These are phyloP conservation scores for Allolobophora icterica DNA, from an alignment of 2,888 invertebrate species.

Conservation along the genomic window DNA sequence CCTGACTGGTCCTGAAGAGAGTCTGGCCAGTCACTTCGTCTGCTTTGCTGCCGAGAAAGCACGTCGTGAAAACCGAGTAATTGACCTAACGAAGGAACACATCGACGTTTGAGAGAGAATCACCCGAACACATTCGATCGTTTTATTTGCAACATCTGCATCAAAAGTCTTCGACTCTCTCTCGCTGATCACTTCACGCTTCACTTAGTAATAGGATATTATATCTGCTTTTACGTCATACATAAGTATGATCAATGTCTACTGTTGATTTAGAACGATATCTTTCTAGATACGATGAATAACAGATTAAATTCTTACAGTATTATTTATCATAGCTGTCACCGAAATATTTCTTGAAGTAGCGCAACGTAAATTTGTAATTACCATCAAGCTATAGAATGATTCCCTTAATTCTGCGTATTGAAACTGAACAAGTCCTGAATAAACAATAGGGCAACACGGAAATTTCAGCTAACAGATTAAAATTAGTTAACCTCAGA, in stretches of 20 bases:
- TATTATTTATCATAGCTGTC: background rate
- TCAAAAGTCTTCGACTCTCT: background rate
- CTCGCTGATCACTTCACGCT: too few species aligned
- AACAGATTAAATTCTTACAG: background rate
- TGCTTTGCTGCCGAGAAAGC: constrained; percentile 64
- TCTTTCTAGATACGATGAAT: background rate
- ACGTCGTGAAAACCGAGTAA: constrained; percentile 57
- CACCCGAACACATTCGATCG: background rate
- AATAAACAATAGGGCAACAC: background rate
- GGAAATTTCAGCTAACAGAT: background rate
- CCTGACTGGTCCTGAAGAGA: constrained; percentile 60
- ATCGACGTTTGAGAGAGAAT: background rate
- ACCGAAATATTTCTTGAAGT: too few species aligned
- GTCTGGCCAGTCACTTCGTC: constrained; percentile 60
- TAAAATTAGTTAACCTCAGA: background rate
- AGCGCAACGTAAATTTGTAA: too few species aligned
- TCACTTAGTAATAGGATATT: background rate
- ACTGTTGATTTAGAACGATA: background rate
- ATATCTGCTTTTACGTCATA: background rate
- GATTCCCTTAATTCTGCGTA: too few species aligned
- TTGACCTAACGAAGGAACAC: constrained; percentile 41
- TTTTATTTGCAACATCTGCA: background rate
- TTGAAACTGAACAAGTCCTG: too few species aligned
- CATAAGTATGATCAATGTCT: background rate
- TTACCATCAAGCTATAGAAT: too few species aligned